Conservation (phyloP, 92 coral and sea anemone species). For the Muricea muricata region DNA sequence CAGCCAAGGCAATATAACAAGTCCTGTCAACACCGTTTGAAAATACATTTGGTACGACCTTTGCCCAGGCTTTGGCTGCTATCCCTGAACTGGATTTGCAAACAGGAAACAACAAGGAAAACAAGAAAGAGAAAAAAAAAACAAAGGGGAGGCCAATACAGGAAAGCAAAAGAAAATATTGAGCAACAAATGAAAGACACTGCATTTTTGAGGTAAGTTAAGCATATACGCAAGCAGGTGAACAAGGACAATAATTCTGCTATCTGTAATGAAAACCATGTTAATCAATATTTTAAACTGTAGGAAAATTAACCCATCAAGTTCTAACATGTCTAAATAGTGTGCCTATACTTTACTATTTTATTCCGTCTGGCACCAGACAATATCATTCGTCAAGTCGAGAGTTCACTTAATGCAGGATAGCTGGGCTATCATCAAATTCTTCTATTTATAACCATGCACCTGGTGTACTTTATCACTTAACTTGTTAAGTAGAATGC, state of each 20-base stretch:
- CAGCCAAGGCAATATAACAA: conserved; percentile 55
- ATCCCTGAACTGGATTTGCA: conserved; percentile 51
- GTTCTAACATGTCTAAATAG: no score
- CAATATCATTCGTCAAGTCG: no score
- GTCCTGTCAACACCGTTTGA: conserved; percentile 48
- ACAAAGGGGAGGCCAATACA: conserved; percentile 33
- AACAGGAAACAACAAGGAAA: not conserved
- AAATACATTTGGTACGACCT: conserved; percentile 24
- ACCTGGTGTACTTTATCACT: no score
- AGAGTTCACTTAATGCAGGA: no score
- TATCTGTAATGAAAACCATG: not conserved
- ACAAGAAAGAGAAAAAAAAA: conserved; percentile 42
- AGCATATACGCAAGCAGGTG: no score
- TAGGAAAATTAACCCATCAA: no score
- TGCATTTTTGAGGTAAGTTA: conserved; percentile 64
- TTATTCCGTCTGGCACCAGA: no score
- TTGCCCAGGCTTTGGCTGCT: conserved; percentile 57
- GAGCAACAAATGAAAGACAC: conserved; percentile 65
- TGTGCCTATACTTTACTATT: no score
- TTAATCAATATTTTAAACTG: not conserved
- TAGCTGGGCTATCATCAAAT: no score
- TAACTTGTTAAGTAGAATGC: no score
- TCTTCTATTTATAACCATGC: no score
- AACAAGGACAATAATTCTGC: not conserved
- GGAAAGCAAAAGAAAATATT: conserved; percentile 42